These are phyloP conservation scores for Enteromius treurensis DNA, from an alignment of 2,797 vertebrate species.

Conservation along the genomic window DNA sequence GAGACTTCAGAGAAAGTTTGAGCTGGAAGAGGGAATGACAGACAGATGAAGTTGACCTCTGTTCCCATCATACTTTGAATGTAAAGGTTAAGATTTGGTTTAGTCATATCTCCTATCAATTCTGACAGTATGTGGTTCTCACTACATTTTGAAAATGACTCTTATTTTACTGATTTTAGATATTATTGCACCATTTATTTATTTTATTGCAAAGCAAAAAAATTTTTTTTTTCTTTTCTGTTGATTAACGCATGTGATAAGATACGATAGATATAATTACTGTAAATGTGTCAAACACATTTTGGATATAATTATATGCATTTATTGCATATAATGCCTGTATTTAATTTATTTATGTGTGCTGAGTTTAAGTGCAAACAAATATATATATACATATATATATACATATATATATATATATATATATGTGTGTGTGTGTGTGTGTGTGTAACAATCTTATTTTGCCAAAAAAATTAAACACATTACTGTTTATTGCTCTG, in stretches of 20 bases:
- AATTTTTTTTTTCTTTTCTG: no score
- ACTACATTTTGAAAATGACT: neutral
- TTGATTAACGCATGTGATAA: neutral
- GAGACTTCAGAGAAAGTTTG: neutral
- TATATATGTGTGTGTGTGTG: no score
- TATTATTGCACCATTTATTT: neutral
- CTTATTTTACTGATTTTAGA: no score
- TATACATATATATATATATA: neutral
- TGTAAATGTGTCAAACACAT: neutral
- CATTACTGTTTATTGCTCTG: constrained; percentile 13
- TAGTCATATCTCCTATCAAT: neutral
- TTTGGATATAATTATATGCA: no score
- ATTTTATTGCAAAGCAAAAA: neutral
- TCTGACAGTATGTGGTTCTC: neutral
- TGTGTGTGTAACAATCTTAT: neutral
- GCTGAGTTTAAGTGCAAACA: neutral
- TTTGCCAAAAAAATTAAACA: neutral
- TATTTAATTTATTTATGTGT: neutral
- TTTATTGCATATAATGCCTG: neutral
- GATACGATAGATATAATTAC: neutral
- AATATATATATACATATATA: no score
- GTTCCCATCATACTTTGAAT: neutral
- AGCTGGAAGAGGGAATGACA: neutral
- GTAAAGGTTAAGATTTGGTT: neutral
- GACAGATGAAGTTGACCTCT: neutral